Base-by-base conservation (phyloP, 2,888 invertebrate species). In the Caprella mutica region DNA sequence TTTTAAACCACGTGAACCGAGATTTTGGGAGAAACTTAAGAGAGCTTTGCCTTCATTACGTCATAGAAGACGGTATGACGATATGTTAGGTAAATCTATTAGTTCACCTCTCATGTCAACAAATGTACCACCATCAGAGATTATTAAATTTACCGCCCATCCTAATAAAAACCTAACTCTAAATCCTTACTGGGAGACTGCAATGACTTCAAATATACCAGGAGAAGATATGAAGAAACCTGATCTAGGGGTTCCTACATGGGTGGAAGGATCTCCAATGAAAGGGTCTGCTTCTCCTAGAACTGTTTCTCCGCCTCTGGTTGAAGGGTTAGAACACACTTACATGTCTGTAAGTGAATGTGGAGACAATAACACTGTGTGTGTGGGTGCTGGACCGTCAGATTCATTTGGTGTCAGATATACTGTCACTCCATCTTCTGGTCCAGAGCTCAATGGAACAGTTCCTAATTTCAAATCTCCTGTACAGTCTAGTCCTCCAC, bases 11-110 rank as follows among this genome's bases (percentile, higher is more conserved):
- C 86, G 86, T 68, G 91, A 93, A 73, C 85, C 85, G 69, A 79
- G 89, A 71, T 94, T 94, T 77, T 93, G 93, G 91, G 91, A 92
- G 72, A 84, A 90, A 68, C 77, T 94, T 62, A 81, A 86, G 69
- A 90, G 87, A 73, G 85, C 86, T 61, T 75, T 90, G 68, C 88
- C 88, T 30, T 86, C 86, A 69, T 83, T 57, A 29, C 48, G 62
- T 4, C 27, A 53, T 30, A 38, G 48, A 19, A 40, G 24, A 38
- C 48, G 54, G 23, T 19, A 54, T 23, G 46, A 44, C 6, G 40
- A 54, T 29, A 40, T 52, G 5, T 19, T 55, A 12, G 38, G 48
- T 14, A 62, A 59, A 23, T 46, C 64, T 27, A 56, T 51, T 8
- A 55, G 59, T 33, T 43, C 42, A 24, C 63, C 63, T 17, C 44